These are phyloP conservation scores for Halocaridina rubra DNA, from an alignment of 2,888 invertebrate genomes.

Conservation along the genomic window DNA sequence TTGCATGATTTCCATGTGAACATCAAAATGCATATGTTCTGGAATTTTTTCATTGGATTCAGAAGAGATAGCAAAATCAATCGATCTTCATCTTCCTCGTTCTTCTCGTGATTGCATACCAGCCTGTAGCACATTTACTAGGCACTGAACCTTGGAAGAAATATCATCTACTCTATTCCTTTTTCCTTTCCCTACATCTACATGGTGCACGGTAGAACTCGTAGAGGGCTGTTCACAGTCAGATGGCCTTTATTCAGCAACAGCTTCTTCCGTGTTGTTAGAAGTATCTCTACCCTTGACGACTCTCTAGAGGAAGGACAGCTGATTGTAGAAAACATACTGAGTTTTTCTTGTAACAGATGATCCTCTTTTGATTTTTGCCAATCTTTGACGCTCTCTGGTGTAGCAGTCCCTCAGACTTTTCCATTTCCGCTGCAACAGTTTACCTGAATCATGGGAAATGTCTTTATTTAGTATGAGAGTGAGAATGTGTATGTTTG, in stretches of 20 bases:
- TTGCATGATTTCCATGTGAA: conserved; percentile 31
- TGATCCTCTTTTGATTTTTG: background rate
- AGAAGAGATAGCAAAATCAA: conserved; percentile 23
- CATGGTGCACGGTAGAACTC: background rate
- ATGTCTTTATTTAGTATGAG: too few relatives aligned
- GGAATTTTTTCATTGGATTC: conserved; percentile 29
- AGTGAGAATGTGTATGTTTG: too few relatives aligned
- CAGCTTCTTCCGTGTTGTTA: conserved; percentile 7
- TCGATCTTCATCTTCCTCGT: conserved; percentile 25
- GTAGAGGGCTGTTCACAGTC: conserved; percentile 1
- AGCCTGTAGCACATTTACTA: conserved; percentile 12
- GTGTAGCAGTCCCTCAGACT: conserved; percentile 15
- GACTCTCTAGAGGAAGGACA: conserved; percentile 7
- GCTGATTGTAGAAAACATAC: conserved; percentile 17
- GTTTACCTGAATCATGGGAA: background rate
- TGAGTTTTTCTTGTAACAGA: conserved; percentile 19
- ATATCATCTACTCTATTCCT: conserved; percentile 13
- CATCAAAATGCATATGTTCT: conserved; percentile 22
- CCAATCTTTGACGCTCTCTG: conserved; percentile 18
- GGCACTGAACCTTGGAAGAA: conserved; percentile 16
- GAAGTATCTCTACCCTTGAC: conserved; percentile 13
- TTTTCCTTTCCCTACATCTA: background rate
- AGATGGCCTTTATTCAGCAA: conserved; percentile 18
- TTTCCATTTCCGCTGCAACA: background rate
- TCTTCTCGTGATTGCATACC: conserved; percentile 17